Conservation (phyloP, 2,888 invertebrate genomes). For the Sympetrum striolatum region DNA sequence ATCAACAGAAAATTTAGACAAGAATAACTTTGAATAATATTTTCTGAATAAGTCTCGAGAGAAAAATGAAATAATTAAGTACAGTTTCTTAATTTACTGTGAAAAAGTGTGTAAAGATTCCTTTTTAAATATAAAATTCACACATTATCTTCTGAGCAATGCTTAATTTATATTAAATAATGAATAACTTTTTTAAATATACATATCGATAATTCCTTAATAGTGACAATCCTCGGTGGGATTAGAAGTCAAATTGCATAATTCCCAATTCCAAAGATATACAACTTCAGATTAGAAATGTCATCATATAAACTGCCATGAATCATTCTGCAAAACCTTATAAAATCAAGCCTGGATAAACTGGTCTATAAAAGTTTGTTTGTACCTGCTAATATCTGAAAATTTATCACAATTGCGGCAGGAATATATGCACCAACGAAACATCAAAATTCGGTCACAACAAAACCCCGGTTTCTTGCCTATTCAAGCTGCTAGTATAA, state of each 20-base stretch:
- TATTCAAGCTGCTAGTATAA: background rate
- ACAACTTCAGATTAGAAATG: background rate
- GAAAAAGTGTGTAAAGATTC: background rate
- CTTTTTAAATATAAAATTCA: background rate
- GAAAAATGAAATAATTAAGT: too few relatives aligned
- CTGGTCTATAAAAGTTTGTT: background rate
- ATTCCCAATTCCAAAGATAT: background rate
- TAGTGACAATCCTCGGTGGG: background rate
- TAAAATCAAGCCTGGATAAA: background rate
- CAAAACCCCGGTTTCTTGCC: background rate
- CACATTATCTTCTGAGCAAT: background rate
- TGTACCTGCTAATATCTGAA: constrained; percentile 16
- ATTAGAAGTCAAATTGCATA: background rate
- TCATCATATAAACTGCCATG: background rate
- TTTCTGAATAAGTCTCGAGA: too few relatives aligned
- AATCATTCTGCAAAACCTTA: background rate
- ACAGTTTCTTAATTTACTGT: too few relatives aligned
- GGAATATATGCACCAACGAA: constrained; percentile 11
- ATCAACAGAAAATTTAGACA: background rate
- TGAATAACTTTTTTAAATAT: background rate
- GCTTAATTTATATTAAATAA: background rate
- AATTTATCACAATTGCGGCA: constrained; percentile 38
- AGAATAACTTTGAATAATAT: too few relatives aligned
- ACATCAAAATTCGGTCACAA: constrained; percentile 4
- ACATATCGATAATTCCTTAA: background rate